phyloP scores from a whole-genome alignment of 1,140 invertebrate species.

The Cheumatopsyche charites region DNA sequence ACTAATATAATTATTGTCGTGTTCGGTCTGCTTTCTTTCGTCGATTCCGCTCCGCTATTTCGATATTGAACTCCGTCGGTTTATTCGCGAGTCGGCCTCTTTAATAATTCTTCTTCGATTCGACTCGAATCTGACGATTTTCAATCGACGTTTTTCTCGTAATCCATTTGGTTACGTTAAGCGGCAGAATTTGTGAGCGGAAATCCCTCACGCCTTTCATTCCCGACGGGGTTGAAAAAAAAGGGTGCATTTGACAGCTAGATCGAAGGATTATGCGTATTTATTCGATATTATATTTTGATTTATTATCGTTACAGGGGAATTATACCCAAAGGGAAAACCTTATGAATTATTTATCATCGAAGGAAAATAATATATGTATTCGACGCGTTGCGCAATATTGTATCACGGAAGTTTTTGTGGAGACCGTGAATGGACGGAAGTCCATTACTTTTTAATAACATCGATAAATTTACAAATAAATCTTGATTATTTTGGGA shows the following conservation, averaged over 20 bases:
- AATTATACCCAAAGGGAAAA: background rate
- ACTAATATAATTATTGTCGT: background rate
- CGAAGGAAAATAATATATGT: background rate
- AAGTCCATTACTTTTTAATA: no score
- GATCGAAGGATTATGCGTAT: constrained; percentile 19
- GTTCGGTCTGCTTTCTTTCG: background rate
- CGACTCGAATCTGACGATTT: no score
- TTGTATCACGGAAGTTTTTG: no score
- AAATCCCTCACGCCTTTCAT: background rate
- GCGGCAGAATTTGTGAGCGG: background rate
- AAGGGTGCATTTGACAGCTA: background rate
- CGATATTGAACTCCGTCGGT: no score
- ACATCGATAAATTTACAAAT: no score
- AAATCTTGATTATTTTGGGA: no score
- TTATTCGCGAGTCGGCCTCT: no score
- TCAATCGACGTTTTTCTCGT: no score
- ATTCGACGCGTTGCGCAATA: no score
- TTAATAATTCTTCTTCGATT: no score
- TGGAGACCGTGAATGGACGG: no score
- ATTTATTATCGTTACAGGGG: background rate
- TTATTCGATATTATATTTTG: constrained; percentile 19
- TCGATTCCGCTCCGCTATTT: no score
- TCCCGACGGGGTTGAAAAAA: background rate
- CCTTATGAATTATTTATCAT: constrained; percentile 18
- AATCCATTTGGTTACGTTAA: background rate